Evolutionary conservation across 2,797 vertebrate genomes (phyloP).

Genomic region (Sarcophilus harrisii): DNA sequence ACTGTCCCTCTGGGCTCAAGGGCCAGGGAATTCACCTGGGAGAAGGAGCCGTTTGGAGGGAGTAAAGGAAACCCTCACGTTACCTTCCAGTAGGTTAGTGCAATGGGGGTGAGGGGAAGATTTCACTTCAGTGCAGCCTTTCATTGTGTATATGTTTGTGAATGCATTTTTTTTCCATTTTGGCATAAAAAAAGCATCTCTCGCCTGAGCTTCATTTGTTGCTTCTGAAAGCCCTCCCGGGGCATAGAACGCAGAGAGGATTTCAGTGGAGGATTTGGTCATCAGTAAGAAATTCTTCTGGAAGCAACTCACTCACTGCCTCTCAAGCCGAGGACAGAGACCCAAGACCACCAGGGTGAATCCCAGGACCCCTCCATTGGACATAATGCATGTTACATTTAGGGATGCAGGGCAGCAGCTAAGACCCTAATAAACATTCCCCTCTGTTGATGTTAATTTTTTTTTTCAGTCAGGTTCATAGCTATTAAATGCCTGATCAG

Average conservation of each 20-base stretch:
- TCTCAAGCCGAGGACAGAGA: background rate
- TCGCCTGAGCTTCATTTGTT: background rate
- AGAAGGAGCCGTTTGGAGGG: background rate
- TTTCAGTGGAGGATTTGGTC: rapidly evolving
- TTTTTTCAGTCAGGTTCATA: background rate
- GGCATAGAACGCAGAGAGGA: rapidly evolving
- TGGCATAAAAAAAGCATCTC: background rate
- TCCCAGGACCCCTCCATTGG: background rate
- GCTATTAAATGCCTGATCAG: background rate
- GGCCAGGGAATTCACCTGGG: background rate
- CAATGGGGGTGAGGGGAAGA: background rate
- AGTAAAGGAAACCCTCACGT: background rate
- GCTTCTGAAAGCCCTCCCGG: rapidly evolving
- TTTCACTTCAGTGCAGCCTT: background rate
- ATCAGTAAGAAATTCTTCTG: background rate
- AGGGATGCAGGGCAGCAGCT: background rate
- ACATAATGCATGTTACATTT: background rate
- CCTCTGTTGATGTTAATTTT: too few species aligned
- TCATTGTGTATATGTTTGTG: background rate
- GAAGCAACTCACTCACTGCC: background rate
- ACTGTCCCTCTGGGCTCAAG: background rate
- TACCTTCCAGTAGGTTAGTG: background rate
- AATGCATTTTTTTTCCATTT: background rate
- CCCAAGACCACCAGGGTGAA: background rate
- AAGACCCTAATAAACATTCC: background rate